Base-by-base conservation (phyloP, 2,888 invertebrate species). In the Calliopum simillimum region DNA sequence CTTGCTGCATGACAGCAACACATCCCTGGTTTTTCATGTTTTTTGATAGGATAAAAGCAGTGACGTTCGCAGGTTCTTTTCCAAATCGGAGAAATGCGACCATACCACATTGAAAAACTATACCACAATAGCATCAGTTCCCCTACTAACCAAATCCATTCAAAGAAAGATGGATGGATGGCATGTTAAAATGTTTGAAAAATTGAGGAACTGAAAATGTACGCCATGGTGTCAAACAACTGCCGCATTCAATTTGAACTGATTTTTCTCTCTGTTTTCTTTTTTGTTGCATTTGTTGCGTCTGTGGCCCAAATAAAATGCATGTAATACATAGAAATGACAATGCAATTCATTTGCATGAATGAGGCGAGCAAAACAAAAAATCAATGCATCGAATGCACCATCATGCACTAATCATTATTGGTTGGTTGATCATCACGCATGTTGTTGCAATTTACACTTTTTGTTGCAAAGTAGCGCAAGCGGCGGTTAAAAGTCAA, bases 401-500 rank as follows among this genome's bases (percentile, higher is more conserved):
- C 51, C 49, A n/a, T n/a, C 33, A 33, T 51, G 51, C 51, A 16
- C 51, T 13, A n/a, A 11, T 8, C 5, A 33, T 33, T 8, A 33
- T 33, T 33, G 33, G 33, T 33, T 33, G 8, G 33, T 8, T 33
- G 33, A 33, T 6, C 33, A 33, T 6, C 33, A 33, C 33, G 33
- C 33, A 53, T 53, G 23, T 53, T 23, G 53, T 53, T 16, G 19
- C 51, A 23, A 21, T 53, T 53, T 4, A 23, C 53, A 53, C 53
- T 21, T 23, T 21, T 23, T 53, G 53, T 53, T 53, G 23, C 53
- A 53, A 13, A 53, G 21, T 13, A 33, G 33, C 33, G 6, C 23
- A 23, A 53, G 23, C 53, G 53, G 19, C 25, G 21, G 53, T 53
- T 53, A 23, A 11, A 23, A 53, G 53, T n/a, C 53, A 53, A 53